phyloP scores from a whole-genome alignment of 1,140 invertebrate species.

The Streblospio benedicti region DNA sequence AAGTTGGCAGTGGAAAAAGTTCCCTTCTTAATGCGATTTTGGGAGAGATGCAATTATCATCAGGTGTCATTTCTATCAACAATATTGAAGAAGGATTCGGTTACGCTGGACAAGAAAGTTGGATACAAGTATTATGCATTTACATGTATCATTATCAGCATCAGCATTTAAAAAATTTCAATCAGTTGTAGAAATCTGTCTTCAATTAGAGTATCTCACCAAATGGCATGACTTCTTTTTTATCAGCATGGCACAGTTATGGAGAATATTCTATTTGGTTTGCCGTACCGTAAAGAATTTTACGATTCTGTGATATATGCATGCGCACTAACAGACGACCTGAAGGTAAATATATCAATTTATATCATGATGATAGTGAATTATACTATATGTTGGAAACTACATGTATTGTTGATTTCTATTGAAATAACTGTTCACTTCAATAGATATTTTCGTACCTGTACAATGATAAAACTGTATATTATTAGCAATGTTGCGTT shows the following conservation, averaged over 20 bases:
- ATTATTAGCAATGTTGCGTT: no score
- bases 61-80: conserved; percentile 18
- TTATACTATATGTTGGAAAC: neutral
- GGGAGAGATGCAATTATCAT: conserved; percentile 60
- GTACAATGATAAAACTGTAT: no score
- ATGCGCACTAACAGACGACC: conserved; percentile 58
- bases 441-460: no score
- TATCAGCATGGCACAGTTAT: conserved; percentile 68
- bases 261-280: conserved; percentile 75
- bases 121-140: no score
- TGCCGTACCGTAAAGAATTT: conserved; percentile 45
- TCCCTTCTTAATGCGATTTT: conserved; percentile 72
- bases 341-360: conserved; percentile 58
- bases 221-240: conserved; percentile 80
- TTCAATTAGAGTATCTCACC: conserved; percentile 68
- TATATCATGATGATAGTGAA: conserved; percentile 61
- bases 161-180: no score
- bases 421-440: no score
- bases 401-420: neutral
- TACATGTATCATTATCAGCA: no score
- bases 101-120: conserved; percentile 69
- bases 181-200: conserved; percentile 54
- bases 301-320: conserved; percentile 51
- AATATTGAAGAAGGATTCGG: conserved; percentile 35
- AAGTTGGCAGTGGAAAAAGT: conserved; percentile 78